These are phyloP conservation scores for Capitulum mitella DNA, from an alignment of 2,888 invertebrate genomes.

Conservation along the genomic window DNA sequence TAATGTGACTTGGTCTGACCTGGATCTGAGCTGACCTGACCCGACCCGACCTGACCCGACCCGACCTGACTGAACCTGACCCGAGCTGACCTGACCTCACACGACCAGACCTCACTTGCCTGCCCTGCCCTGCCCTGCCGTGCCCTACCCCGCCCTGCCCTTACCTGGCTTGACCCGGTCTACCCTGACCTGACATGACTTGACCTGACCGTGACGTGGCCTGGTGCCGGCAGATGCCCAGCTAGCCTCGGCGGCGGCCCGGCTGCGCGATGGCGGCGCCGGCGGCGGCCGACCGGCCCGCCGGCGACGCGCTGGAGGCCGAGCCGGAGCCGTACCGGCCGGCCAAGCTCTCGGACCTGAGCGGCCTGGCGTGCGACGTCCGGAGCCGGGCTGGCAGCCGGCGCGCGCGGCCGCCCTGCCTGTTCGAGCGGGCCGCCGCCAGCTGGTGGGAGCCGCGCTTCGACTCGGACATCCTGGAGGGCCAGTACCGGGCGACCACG, in stretches of 20 bases:
- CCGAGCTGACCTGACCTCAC: too few relatives aligned
- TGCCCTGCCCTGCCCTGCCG: background rate
- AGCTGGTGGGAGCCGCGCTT: slow-evolving; percentile 91
- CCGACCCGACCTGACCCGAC: too few relatives aligned
- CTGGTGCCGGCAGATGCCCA: too few relatives aligned
- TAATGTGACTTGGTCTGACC: too few relatives aligned
- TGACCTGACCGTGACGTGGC: too few relatives aligned
- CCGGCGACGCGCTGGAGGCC: too few relatives aligned
- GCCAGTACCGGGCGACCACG: slow-evolving; percentile 80
- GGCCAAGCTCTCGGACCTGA: slow-evolving; percentile 20
- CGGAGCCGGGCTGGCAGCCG: too few relatives aligned
- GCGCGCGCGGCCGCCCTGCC: slow-evolving; percentile 43
- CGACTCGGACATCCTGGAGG: slow-evolving; percentile 86
- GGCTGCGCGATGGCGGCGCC: too few relatives aligned
- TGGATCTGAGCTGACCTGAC: too few relatives aligned
- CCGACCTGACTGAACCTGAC: too few relatives aligned
- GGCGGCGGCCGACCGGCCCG: background rate
- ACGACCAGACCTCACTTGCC: background rate
- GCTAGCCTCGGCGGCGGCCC: too few relatives aligned
- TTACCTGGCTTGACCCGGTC: too few relatives aligned
- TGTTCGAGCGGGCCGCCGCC: slow-evolving; percentile 83
- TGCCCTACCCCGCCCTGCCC: background rate
- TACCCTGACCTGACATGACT: background rate
- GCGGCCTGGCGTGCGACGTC: slow-evolving; percentile 30
- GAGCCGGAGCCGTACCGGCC: background rate